Conservation (phyloP, 2,797 vertebrate genomes). For the Crenichthys baileyi region DNA sequence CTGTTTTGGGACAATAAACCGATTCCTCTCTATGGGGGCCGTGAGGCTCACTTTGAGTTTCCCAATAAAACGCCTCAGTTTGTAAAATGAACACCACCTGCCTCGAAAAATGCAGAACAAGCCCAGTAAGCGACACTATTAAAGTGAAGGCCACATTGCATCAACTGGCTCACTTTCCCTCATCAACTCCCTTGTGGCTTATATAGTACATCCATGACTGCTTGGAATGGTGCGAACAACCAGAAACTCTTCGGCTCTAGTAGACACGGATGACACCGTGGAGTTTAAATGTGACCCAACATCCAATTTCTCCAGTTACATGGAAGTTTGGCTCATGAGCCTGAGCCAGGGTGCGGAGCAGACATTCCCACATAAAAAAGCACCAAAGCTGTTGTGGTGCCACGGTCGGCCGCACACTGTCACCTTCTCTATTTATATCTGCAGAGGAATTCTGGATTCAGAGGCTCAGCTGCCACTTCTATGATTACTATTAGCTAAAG, state of each 20-base stretch:
- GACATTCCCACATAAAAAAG: conserved; percentile 54
- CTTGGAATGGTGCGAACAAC: conserved; percentile 79
- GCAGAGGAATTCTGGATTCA: conserved; percentile 75
- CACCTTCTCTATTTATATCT: conserved; percentile 79
- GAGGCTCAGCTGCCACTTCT: conserved; percentile 81
- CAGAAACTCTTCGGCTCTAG: conserved; percentile 42
- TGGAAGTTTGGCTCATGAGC: conserved; percentile 26
- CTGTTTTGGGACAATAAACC: neutral
- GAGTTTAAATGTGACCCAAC: conserved; percentile 25
- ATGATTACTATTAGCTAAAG: conserved; percentile 83
- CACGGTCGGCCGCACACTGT: conserved; percentile 54
- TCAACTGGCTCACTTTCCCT: conserved; percentile 53
- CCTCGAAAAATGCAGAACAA: conserved; percentile 20
- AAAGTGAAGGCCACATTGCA: conserved; percentile 52
- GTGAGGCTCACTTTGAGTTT: neutral
- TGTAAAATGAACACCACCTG: neutral
- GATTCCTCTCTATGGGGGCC: neutral
- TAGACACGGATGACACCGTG: conserved; percentile 31
- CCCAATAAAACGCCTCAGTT: conserved; percentile 10
- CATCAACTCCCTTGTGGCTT: conserved; percentile 51
- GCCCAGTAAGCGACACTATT: conserved; percentile 15
- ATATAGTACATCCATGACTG: conserved; percentile 60
- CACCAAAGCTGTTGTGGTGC: conserved; percentile 63
- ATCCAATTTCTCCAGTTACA: conserved; percentile 26
- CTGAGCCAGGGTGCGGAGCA: conserved; percentile 9